phyloP scores from a whole-genome alignment of 2,113 vertebrate genomes.

The Phrynosoma blainvillii region DNA sequence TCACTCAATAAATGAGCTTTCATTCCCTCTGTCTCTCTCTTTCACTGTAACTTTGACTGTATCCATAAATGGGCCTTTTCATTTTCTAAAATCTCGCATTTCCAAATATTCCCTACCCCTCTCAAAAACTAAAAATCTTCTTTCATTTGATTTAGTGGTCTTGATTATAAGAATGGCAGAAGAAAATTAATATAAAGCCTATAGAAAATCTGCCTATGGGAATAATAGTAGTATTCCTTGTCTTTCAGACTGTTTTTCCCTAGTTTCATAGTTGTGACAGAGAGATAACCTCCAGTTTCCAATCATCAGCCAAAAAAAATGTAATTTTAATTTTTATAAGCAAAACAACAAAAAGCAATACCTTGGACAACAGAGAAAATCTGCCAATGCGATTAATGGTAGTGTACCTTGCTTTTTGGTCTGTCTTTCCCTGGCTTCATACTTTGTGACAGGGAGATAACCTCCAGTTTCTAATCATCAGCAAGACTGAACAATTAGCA shows the following conservation, averaged over 20 bases:
- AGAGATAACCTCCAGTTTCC: not conserved
- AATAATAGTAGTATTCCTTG: not conserved
- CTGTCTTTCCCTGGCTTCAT: not conserved
- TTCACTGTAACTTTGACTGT: no score
- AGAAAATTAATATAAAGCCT: not conserved
- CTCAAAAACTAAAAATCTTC: not conserved
- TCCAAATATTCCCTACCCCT: not conserved
- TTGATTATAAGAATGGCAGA: not conserved
- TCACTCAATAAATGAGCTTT: not conserved
- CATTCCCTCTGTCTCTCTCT: no score
- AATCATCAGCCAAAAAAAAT: not conserved
- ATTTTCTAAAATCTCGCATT: not conserved
- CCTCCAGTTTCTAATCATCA: not conserved
- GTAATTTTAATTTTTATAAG: no score
- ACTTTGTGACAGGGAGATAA: not conserved
- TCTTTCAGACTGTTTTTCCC: not conserved
- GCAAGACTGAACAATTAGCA: conserved; percentile 10
- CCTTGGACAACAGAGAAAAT: not conserved
- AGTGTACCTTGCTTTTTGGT: not conserved
- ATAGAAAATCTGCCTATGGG: not conserved
- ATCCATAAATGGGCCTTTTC: not conserved
- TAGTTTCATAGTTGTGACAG: not conserved
- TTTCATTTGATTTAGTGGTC: not conserved
- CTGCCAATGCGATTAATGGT: not conserved
- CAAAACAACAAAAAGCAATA: no score